phyloP scores from a whole-genome alignment of 2,113 vertebrate species.

The Rana temporaria region DNA sequence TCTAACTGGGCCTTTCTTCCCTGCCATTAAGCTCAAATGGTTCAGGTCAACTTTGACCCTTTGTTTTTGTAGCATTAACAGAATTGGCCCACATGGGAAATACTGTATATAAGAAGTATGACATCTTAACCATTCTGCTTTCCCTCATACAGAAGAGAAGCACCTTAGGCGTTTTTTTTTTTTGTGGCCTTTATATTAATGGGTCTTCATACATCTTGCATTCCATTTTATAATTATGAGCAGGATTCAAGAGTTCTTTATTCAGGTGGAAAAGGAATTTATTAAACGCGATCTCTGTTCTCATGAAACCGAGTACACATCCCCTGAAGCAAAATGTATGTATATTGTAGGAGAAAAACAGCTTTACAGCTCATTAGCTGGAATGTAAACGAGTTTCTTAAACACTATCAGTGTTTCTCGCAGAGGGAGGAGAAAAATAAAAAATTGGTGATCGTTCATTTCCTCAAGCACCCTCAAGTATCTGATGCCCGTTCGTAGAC shows the following conservation, averaged over 20 bases:
- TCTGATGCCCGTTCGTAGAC: not conserved
- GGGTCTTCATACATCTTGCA: not conserved
- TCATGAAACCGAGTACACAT: constrained; percentile 1
- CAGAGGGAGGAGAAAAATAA: not conserved
- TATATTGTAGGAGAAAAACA: constrained; percentile 37
- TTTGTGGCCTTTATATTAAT: too few relatives aligned
- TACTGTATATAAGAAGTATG: too few relatives aligned
- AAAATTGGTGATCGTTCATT: constrained; percentile 15
- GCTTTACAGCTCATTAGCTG: constrained; percentile 54
- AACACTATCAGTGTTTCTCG: constrained; percentile 47
- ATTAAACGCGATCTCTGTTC: constrained; percentile 19
- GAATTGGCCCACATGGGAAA: too few relatives aligned
- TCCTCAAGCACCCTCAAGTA: constrained; percentile 13
- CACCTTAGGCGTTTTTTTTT: too few relatives aligned
- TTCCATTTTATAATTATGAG: not conserved
- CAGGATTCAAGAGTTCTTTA: constrained; percentile 1
- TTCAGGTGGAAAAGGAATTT: constrained; percentile 20
- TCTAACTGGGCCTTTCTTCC: too few relatives aligned
- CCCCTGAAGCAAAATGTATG: constrained; percentile 35
- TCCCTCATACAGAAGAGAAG: too few relatives aligned
- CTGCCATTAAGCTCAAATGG: too few relatives aligned
- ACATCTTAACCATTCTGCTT: too few relatives aligned
- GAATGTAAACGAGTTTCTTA: constrained; percentile 54
- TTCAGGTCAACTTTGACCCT: too few relatives aligned
- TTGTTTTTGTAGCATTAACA: too few relatives aligned